phyloP scores from a whole-genome alignment of 35 echinoderm and acorn worm species.

The Patiria miniata region DNA sequence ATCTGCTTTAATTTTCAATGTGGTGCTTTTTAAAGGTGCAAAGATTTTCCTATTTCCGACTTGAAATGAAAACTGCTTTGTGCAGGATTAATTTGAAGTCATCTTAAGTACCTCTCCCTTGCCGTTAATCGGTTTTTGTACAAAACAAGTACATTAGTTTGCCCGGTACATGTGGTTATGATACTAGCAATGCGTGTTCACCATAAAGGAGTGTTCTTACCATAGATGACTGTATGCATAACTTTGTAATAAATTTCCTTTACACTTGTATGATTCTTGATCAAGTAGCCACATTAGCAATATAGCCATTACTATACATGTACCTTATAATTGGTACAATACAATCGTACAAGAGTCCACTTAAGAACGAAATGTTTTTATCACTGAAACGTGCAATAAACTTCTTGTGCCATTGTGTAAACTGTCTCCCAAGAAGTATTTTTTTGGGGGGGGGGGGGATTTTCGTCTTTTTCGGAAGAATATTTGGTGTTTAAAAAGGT shows the following conservation, averaged over 20 bases:
- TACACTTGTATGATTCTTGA: neutral
- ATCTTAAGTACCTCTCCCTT: neutral
- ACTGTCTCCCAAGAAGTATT: no score
- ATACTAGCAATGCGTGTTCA: neutral
- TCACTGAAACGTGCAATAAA: conserved; percentile 17
- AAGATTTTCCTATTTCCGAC: neutral
- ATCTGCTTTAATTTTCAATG: neutral
- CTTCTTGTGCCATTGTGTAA: conserved; percentile 27
- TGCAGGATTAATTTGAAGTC: neutral
- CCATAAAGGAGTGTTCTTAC: conserved; percentile 11
- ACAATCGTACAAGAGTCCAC: neutral
- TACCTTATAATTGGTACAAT: neutral
- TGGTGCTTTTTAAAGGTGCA: neutral
- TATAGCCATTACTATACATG: neutral
- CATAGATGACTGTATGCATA: neutral
- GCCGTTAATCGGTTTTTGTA: neutral
- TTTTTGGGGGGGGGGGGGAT: no score
- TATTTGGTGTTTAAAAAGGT: no score
- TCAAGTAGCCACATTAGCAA: neutral
- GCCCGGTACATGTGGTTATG: neutral
- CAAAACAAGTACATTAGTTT: neutral
- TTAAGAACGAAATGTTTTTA: neutral
- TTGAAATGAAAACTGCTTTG: neutral
- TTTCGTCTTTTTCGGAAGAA: no score
- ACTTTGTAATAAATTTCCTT: neutral